phyloP scores from a whole-genome alignment of 2,113 vertebrate genomes.

The Apteryx owenii region DNA sequence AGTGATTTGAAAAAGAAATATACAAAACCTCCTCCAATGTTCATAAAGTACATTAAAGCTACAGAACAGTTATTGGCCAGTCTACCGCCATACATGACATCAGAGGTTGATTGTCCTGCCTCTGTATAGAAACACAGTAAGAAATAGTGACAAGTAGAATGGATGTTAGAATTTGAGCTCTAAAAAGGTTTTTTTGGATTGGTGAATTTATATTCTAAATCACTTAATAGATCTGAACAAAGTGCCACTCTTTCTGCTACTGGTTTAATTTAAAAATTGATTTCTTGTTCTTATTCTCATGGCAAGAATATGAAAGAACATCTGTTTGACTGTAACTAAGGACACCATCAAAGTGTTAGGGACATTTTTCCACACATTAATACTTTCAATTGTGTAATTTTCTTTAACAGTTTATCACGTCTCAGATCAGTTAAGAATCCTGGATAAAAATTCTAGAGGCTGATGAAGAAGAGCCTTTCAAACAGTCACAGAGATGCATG shows the following conservation, averaged over 20 bases:
- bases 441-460: background rate
- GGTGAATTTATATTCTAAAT: background rate
- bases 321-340: background rate
- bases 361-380: background rate
- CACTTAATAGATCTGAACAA: background rate
- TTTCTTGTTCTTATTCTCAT: background rate
- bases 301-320: background rate
- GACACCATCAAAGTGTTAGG: background rate
- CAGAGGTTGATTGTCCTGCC: background rate
- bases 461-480: background rate
- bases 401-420: background rate
- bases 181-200: background rate
- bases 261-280: background rate
- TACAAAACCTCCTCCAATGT: background rate
- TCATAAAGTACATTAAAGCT: background rate
- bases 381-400: background rate
- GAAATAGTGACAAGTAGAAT: background rate
- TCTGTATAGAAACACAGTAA: background rate
- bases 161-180: background rate
- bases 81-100: background rate
- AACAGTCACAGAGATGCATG: background rate
- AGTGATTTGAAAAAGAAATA: background rate
- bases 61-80: background rate
- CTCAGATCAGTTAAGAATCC: background rate
- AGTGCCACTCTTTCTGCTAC: background rate